These are phyloP conservation scores for Iphiclides podalirius DNA, from an alignment of 2,888 invertebrate species.

Conservation along the genomic window DNA sequence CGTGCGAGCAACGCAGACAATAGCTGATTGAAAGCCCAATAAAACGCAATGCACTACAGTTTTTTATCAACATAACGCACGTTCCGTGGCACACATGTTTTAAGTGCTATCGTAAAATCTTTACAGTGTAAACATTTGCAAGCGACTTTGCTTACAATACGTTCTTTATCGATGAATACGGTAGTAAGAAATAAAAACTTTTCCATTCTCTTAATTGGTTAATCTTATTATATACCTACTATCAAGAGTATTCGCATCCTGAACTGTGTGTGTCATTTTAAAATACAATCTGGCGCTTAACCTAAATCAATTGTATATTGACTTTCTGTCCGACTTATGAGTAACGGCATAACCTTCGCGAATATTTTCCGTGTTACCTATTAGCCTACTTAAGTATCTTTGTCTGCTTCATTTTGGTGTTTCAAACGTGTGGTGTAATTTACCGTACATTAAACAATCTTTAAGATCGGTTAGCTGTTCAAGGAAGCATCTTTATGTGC, in stretches of 20 bases:
- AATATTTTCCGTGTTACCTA: slow-evolving; percentile 30
- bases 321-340: slow-evolving; percentile 4
- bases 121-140: slow-evolving; percentile 19
- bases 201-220: too few species aligned
- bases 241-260: too few species aligned
- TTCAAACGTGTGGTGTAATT: slow-evolving; percentile 9
- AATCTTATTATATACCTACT: too few species aligned
- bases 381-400: slow-evolving; percentile 29
- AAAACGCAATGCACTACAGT: slow-evolving; percentile 5
- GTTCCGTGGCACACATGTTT: slow-evolving; percentile 16
- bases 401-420: slow-evolving; percentile 15
- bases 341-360: slow-evolving; percentile 26
- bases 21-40: not conserved
- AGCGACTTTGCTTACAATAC: slow-evolving; percentile 7
- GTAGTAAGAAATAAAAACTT: not conserved
- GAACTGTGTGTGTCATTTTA: too few species aligned
- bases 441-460: not conserved
- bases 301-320: slow-evolving; percentile 6
- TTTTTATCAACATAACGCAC: slow-evolving; percentile 7
- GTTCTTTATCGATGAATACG: slow-evolving; percentile 4
- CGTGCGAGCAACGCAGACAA: not conserved
- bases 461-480: too few species aligned
- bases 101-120: slow-evolving; percentile 15
- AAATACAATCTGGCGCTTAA: not conserved
- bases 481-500: too few species aligned